Evolutionary conservation across 2,113 vertebrate species (phyloP).

Genomic region (Odobenus rosmarus): DNA sequence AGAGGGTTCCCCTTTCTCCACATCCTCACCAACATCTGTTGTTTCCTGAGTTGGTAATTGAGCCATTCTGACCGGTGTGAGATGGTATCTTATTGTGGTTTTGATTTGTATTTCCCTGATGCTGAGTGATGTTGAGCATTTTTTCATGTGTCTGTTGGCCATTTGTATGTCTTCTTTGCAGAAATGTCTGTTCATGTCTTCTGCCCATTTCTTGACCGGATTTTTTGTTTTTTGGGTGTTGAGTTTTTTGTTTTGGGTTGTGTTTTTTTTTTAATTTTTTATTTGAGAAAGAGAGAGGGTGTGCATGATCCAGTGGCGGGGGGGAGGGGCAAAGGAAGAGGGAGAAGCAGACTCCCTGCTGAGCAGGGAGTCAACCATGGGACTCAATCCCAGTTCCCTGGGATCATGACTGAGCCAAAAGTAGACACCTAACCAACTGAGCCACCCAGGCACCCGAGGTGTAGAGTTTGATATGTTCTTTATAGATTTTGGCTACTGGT

Average conservation of each 20-base stretch:
- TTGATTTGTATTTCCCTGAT: neutral
- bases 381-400: neutral
- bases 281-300: neutral
- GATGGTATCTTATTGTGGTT: neutral
- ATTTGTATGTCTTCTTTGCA: neutral
- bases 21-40: neutral
- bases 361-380: neutral
- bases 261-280: neutral
- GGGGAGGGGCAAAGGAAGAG: neutral
- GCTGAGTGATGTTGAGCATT: neutral
- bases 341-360: neutral
- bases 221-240: neutral
- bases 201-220: neutral
- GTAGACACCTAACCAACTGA: neutral
- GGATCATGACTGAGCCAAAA: neutral
- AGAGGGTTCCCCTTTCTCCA: neutral
- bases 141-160: neutral
- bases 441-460: neutral
- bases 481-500: neutral
- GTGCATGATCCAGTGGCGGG: neutral
- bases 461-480: neutral
- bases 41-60: neutral
- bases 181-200: neutral
- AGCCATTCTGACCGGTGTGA: neutral
- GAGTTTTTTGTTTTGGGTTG: neutral